Evolutionary conservation across 1,140 invertebrate species (phyloP), one percentile per base, ranked within the genome.

Genomic region (Xylocopa sonorina): DNA sequence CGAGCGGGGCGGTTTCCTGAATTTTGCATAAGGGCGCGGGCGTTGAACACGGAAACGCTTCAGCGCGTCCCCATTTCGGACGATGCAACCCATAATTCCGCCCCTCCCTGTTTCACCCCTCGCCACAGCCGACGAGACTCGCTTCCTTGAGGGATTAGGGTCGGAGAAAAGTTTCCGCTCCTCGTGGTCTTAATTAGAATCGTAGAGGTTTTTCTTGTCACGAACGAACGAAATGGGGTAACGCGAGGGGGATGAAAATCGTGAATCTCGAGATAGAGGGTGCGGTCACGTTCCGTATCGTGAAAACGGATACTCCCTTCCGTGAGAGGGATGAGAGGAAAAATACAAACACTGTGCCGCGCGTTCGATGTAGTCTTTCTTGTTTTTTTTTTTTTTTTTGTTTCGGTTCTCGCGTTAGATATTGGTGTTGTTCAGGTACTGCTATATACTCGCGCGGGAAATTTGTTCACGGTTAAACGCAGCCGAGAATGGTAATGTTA

Each of bases 1-100:
- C 41, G 62, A 63, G n/a, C 10, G 6, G 62, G 62, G 38, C n/a
- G 62, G 62, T 46, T 63, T 46, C 62, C 41, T 63, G 62, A 63
- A 63, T 63, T 63, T 63, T 63, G 41, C 62, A 63, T 46, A 63
- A 63, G 24, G 38, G 24, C 18, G 41, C 62, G 10, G 38, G 38
- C n/a, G n/a, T 41, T 21, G 10, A 38, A 62, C 34, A 21, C 58
- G 58, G 34, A n/a, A n/a, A 41, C 32, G 21, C 21, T 38, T 3
- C 34, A 16, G 24, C n/a, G 14, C 14, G 41, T 29, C 38, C 41
- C 12, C 46, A 24, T 43, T 43, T 63, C 38, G 34, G 7, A n/a
- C 18, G 9, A 62, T 34, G 12, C 38, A 24, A 12, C 3, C 9
- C 10, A 29, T 63, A n/a, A 43, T 46, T 27, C 16, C n/a, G n/a